Base-by-base conservation (phyloP, 2,113 vertebrate genomes). In the Pseudorhombus dupliciocellatus region DNA sequence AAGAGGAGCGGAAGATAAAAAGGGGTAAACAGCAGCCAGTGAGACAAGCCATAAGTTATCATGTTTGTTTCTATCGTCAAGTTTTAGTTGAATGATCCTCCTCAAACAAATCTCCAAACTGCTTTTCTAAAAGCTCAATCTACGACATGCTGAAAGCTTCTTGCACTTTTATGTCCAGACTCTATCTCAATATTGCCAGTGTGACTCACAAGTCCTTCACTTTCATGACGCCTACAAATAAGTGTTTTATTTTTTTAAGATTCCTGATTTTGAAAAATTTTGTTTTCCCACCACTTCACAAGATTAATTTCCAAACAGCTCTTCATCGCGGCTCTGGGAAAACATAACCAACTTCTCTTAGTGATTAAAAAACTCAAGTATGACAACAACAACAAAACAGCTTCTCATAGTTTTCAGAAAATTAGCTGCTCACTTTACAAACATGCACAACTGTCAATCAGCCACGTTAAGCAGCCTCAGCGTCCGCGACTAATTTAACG, bases 401-500 rank as follows among this genome's bases (percentile, higher is more conserved):
- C 30, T 48, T 58, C 21, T 63, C 11, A 54, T 9, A 21, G 46
- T 5, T 30, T 4, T 7, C 2, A 22, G 28, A n/a, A 16, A 68
- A 58, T 52, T 50, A 71, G 37, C 37, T 30, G 28, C 22, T 25
- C 9, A 5, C 24, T 68, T 56, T 52, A 46, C 56, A 15, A 66
- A 40, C 66, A 64, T 57, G 56, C 37, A 69, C 72, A 56, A 31
- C n/a, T 31, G 46, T 70, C 46, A 30, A 25, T 77, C 55, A 56
- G 34, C 20, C 44, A n/a, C 44, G 31, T 44, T 55, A 51, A 55
- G 57, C 63, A 67, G 31, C 25, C 12, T 11, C 5, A 18, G 46
- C 22, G 42, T 68, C 67, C 53, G 11, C 22, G 30, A 12, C 25
- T 69, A 70, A 80, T 72, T 78, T 66, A 84, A 57, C 62, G 57